Evolutionary conservation across 2,888 invertebrate genomes (phyloP).

Genomic region (Apodemia zela): DNA sequence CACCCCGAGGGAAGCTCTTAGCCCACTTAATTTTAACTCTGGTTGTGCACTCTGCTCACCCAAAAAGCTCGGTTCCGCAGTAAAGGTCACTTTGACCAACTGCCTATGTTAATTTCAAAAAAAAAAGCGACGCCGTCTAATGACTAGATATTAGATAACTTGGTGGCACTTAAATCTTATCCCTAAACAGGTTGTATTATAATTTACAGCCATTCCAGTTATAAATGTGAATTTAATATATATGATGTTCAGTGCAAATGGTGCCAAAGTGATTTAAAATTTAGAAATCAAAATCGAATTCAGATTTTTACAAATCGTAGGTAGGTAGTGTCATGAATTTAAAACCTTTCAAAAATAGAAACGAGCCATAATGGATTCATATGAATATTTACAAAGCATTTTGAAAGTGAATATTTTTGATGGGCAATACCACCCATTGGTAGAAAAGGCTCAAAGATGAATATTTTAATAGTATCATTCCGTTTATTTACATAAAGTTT

Average conservation of each 20-base stretch:
- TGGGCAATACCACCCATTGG: slow-evolving; percentile 22
- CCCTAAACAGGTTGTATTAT: no score
- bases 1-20: no score
- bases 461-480: slow-evolving; percentile 34
- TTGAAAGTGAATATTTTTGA: slow-evolving; percentile 33
- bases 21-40: no score
- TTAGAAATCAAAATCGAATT: slow-evolving; percentile 34
- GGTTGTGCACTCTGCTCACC: no score
- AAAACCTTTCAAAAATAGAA: slow-evolving; percentile 27
- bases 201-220: not conserved
- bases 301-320: slow-evolving; percentile 37
- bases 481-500: slow-evolving; percentile 28
- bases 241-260: slow-evolving; percentile 32
- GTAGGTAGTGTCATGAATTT: slow-evolving; percentile 41
- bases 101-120: no score
- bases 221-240: slow-evolving; percentile 25
- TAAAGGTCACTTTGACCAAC: no score
- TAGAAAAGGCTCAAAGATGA: slow-evolving; percentile 30
- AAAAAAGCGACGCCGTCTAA: no score
- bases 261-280: slow-evolving; percentile 51
- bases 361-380: slow-evolving; percentile 36
- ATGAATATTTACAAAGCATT: slow-evolving; percentile 32
- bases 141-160: no score
- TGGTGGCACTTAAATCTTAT: no score
- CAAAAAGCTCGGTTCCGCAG: no score